phyloP scores from a whole-genome alignment of 2,113 vertebrate species.

The Catharus bicknelli region DNA sequence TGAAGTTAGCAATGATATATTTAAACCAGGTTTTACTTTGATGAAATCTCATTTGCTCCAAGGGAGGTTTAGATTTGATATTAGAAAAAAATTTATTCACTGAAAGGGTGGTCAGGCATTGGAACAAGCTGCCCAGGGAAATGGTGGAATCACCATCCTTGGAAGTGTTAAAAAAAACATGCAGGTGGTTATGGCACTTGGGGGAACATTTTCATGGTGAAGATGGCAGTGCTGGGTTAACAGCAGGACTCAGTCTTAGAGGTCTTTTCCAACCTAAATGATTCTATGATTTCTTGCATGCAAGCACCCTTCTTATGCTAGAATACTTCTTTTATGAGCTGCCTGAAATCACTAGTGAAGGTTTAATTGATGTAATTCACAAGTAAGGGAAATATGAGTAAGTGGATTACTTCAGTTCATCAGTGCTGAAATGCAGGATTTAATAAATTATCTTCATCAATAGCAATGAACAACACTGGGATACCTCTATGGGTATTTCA shows the following conservation, averaged over 20 bases:
- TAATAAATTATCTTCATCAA: not conserved
- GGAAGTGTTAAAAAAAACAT: not conserved
- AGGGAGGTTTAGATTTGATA: not conserved
- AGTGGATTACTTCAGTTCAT: not conserved
- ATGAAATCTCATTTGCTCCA: not conserved
- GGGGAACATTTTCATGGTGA: not conserved
- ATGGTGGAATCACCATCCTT: not conserved
- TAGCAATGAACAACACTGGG: not conserved
- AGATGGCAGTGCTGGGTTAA: not conserved
- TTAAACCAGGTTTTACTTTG: not conserved
- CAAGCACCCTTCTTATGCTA: not conserved
- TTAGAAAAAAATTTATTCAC: not conserved
- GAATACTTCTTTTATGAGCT: not conserved
- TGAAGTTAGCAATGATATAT: not conserved
- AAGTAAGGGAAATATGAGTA: not conserved
- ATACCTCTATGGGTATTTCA: not conserved
- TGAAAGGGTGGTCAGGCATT: not conserved
- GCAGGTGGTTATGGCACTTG: not conserved
- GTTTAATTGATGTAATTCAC: not conserved
- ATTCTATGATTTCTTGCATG: not conserved
- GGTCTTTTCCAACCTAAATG: not conserved
- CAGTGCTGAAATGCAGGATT: not conserved
- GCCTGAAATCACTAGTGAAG: not conserved
- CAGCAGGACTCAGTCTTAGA: not conserved
- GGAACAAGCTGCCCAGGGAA: not conserved